Conservation (phyloP, 2,113 vertebrate genomes). For the Myrmecobius fasciatus region DNA sequence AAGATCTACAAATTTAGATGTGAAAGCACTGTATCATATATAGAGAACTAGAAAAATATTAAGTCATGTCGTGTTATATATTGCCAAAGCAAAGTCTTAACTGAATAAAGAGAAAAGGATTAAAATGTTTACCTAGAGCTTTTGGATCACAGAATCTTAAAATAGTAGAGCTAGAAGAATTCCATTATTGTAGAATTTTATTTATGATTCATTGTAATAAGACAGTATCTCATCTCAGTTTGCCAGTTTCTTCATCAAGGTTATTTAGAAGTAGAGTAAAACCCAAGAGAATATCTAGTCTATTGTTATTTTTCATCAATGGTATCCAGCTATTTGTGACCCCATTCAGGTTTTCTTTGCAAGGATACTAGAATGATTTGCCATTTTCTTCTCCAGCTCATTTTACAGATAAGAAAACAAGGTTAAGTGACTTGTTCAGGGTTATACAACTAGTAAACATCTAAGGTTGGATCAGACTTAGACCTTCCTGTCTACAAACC, state of each 20-base stretch:
- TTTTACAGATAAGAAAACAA: neutral
- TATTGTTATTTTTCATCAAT: neutral
- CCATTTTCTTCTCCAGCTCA: too few relatives aligned
- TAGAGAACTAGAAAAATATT: neutral
- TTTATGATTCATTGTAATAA: too few relatives aligned
- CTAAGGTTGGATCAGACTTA: neutral
- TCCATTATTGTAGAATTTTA: too few relatives aligned
- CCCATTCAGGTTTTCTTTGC: neutral
- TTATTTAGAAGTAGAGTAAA: too few relatives aligned
- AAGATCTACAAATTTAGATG: neutral
- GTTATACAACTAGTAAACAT: neutral
- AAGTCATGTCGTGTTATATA: neutral
- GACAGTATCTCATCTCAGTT: too few relatives aligned
- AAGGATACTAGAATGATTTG: too few relatives aligned
- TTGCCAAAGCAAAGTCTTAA: neutral
- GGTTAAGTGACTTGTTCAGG: neutral
- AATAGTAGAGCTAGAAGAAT: neutral
- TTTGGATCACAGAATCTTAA: neutral
- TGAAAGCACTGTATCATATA: neutral
- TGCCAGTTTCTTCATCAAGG: too few relatives aligned
- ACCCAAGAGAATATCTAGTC: neutral
- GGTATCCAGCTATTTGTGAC: neutral
- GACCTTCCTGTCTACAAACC: neutral
- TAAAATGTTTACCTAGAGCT: neutral
- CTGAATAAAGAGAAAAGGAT: neutral